Evolutionary conservation across 2,888 invertebrate species (phyloP).

Genomic region (Mayetiola destructor): DNA sequence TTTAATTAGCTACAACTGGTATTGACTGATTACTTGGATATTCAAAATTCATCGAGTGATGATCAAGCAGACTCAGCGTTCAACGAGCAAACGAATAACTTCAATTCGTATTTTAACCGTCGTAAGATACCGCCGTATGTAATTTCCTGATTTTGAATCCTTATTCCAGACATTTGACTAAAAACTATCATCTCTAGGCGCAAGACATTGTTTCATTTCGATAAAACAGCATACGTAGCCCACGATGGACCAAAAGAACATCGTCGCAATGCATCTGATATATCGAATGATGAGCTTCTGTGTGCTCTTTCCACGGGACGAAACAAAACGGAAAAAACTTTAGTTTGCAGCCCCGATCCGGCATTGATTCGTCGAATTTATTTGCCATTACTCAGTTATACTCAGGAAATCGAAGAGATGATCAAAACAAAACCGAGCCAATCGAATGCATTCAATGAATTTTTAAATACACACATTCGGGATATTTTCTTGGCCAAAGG

Average conservation of each 20-base stretch:
- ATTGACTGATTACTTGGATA: slow-evolving; percentile 73
- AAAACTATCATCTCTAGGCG: slow-evolving; percentile 36
- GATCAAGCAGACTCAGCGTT: slow-evolving; percentile 40
- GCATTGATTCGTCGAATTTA: slow-evolving; percentile 64
- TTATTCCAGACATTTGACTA: too few relatives aligned
- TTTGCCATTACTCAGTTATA: slow-evolving; percentile 67
- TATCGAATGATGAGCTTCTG: slow-evolving; percentile 31
- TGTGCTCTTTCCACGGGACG: slow-evolving; percentile 22
- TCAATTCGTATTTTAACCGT: slow-evolving; percentile 38
- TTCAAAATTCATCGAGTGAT: slow-evolving; percentile 55
- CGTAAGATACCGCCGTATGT: slow-evolving; percentile 31
- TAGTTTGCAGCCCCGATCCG: slow-evolving; percentile 64
- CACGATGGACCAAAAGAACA: slow-evolving; percentile 26
- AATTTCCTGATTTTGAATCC: slow-evolving; percentile 13
- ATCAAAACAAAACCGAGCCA: slow-evolving; percentile 42
- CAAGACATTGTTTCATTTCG: slow-evolving; percentile 55
- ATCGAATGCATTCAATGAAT: slow-evolving; percentile 65
- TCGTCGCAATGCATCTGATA: slow-evolving; percentile 32
- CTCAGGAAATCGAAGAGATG: slow-evolving; percentile 65
- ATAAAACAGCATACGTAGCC: slow-evolving; percentile 37
- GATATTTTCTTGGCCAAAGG: slow-evolving; percentile 72
- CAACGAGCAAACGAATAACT: slow-evolving; percentile 33
- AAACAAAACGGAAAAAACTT: slow-evolving; percentile 37
- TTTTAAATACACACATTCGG: slow-evolving; percentile 74
- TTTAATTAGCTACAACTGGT: slow-evolving; percentile 60